A percentile compares a stretch with the other conserved stretches of the same genome.
phyloP scores from a whole-genome alignment of 1,140 invertebrate genomes.

The Megathymus violae region DNA sequence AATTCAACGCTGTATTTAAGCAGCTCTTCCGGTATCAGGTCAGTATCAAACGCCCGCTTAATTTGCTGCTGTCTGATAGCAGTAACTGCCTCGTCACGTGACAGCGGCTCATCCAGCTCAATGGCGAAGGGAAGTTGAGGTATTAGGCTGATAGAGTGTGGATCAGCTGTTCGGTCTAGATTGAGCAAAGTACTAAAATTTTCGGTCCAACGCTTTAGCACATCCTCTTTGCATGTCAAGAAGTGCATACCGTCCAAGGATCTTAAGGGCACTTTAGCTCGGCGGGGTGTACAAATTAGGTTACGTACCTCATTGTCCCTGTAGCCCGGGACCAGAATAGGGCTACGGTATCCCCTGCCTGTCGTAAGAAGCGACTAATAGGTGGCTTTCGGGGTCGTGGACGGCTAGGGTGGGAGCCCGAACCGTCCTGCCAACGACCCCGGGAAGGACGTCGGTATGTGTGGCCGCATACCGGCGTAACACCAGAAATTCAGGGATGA shows the following conservation, averaged over 20 bases:
- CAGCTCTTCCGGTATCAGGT: slow-evolving; percentile 35
- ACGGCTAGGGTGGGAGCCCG: too few species aligned
- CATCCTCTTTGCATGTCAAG: slow-evolving; percentile 3
- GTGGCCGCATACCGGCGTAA: too few species aligned
- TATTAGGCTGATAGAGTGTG: not conserved
- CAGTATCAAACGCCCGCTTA: slow-evolving; percentile 39
- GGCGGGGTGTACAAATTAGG: too few species aligned
- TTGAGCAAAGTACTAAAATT: slow-evolving; percentile 28
- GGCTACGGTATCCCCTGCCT: too few species aligned
- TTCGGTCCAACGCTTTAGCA: not conserved
- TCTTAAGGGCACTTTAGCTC: slow-evolving; percentile 5
- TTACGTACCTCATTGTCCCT: too few species aligned
- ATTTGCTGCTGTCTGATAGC: slow-evolving; percentile 39
- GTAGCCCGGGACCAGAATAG: too few species aligned
- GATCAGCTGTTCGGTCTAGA: slow-evolving; percentile 7
- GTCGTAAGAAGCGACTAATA: too few species aligned
- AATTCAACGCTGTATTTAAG: slow-evolving; percentile 41
- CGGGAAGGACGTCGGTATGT: too few species aligned
- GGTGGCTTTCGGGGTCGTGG: too few species aligned
- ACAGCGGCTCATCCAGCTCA: slow-evolving; percentile 15
- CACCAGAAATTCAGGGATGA: too few species aligned
- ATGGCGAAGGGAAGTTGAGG: not conserved
- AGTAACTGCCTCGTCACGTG: too few species aligned
- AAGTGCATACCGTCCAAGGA: not conserved
- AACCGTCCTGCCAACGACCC: too few species aligned